Percentiles rank a stretch among this genome's conserved stretches.
Evolutionary conservation across 2,888 invertebrate species (phyloP).

Genomic region (Lasioglossum calceatum): DNA sequence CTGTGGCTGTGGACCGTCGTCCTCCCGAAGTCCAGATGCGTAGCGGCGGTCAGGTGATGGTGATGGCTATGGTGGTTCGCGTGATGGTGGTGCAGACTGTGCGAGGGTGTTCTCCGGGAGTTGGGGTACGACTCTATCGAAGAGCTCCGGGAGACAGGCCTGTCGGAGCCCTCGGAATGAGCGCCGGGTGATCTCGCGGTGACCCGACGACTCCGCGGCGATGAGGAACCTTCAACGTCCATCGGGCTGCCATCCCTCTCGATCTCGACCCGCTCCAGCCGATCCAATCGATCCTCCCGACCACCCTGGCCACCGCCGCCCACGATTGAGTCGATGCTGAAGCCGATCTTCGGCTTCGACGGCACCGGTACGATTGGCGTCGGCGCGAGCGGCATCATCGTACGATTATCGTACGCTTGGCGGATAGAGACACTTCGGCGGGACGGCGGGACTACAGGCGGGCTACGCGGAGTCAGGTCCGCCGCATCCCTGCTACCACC

Average conservation of each 20-base stretch:
- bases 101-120: slow-evolving; percentile 77
- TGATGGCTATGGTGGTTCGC: slow-evolving; percentile 74
- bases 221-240: slow-evolving; percentile 81
- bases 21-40: slow-evolving; percentile 75
- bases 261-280: slow-evolving; percentile 79
- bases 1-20: slow-evolving; percentile 81
- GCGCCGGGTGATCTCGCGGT: slow-evolving; percentile 84
- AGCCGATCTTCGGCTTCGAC: slow-evolving; percentile 96
- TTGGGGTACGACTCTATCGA: slow-evolving; percentile 82
- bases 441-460: slow-evolving; percentile 26
- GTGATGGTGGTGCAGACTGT: slow-evolving; percentile 76
- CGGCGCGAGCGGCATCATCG: slow-evolving; percentile 98
- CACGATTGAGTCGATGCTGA: slow-evolving; percentile 97
- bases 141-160: slow-evolving; percentile 81
- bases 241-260: slow-evolving; percentile 78
- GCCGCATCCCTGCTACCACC: slow-evolving; percentile 61
- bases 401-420: slow-evolving; percentile 81
- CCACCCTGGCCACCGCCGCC: slow-evolving; percentile 88
- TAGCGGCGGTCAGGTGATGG: slow-evolving; percentile 70
- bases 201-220: slow-evolving; percentile 76
- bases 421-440: slow-evolving; percentile 60
- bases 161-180: slow-evolving; percentile 85
- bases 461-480: slow-evolving; percentile 50
- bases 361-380: slow-evolving; percentile 96
- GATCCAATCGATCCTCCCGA: slow-evolving; percentile 74